These are phyloP conservation scores for Premnoplex brunnescens DNA, from an alignment of 2,797 vertebrate genomes.

Conservation along the genomic window DNA sequence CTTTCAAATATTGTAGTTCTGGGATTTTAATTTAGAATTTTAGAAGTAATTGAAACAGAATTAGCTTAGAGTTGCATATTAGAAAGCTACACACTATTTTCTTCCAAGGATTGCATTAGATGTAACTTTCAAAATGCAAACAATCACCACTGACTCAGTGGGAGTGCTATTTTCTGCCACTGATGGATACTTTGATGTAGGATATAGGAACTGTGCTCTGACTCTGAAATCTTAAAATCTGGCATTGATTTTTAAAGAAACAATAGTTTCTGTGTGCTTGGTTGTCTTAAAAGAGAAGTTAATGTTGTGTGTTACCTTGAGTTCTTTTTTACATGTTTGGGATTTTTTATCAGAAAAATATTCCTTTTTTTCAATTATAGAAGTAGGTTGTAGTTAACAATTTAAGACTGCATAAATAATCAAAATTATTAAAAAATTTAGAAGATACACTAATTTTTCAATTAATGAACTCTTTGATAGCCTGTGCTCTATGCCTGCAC, in stretches of 20 bases:
- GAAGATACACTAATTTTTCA: background rate
- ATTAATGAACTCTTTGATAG: background rate
- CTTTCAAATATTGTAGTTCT: background rate
- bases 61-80: background rate
- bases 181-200: slow-evolving; percentile 14
- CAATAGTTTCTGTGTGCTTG: background rate
- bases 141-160: slow-evolving; percentile 8
- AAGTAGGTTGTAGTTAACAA: background rate
- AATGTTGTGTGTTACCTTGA: background rate
- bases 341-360: background rate
- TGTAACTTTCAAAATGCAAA: slow-evolving; percentile 8
- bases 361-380: background rate
- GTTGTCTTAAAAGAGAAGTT: background rate
- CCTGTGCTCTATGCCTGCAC: background rate
- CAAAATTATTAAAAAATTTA: background rate
- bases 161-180: slow-evolving; percentile 8
- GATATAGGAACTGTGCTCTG: slow-evolving; percentile 2
- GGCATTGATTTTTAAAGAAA: slow-evolving; percentile 44
- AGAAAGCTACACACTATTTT: slow-evolving; percentile 6
- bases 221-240: slow-evolving; percentile 57
- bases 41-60: slow-evolving; percentile 36
- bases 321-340: background rate
- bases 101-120: background rate
- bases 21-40: slow-evolving; percentile 39
- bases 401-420: background rate